Conservation (phyloP, 2,888 invertebrate genomes). For the Melanostoma mellinum region DNA sequence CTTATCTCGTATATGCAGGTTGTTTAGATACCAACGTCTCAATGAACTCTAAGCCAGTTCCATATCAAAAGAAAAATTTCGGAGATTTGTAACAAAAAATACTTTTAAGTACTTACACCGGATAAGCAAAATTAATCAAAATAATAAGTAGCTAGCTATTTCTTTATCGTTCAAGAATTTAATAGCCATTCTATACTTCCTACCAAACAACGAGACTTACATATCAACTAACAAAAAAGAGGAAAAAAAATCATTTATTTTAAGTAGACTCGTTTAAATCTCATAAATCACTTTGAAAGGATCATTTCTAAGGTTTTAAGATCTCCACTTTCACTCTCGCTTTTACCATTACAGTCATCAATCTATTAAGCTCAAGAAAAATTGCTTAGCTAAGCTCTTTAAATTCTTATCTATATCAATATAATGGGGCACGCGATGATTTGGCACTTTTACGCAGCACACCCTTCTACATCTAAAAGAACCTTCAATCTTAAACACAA, state of each 20-base stretch:
- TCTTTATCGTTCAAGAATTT: too few relatives aligned
- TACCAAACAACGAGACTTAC: neutral
- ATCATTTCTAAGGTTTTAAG: conserved; percentile 18
- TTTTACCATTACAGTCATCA: conserved; percentile 16
- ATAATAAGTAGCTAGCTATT: too few relatives aligned
- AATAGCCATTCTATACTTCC: conserved; percentile 7
- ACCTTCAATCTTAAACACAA: too few relatives aligned
- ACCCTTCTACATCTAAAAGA: too few relatives aligned
- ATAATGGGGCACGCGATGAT: conserved; percentile 27
- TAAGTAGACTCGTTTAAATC: conserved; percentile 30
- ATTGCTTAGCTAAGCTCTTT: conserved; percentile 36
- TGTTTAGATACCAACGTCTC: too few relatives aligned
- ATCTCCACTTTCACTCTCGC: conserved; percentile 20
- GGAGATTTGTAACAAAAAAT: too few relatives aligned
- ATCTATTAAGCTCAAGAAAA: conserved; percentile 38
- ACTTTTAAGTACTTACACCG: too few relatives aligned
- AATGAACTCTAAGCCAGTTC: too few relatives aligned
- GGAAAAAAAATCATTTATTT: conserved; percentile 18
- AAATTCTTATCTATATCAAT: conserved; percentile 30
- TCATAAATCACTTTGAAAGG: conserved; percentile 41
- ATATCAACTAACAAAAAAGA: neutral
- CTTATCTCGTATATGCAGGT: too few relatives aligned
- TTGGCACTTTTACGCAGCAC: neutral
- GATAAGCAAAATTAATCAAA: too few relatives aligned
- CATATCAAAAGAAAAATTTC: too few relatives aligned